A percentile compares a stretch with the other conserved stretches of the same genome.
Conservation (phyloP, 2,113 vertebrate genomes). For the Microcebus tavaratra region DNA sequence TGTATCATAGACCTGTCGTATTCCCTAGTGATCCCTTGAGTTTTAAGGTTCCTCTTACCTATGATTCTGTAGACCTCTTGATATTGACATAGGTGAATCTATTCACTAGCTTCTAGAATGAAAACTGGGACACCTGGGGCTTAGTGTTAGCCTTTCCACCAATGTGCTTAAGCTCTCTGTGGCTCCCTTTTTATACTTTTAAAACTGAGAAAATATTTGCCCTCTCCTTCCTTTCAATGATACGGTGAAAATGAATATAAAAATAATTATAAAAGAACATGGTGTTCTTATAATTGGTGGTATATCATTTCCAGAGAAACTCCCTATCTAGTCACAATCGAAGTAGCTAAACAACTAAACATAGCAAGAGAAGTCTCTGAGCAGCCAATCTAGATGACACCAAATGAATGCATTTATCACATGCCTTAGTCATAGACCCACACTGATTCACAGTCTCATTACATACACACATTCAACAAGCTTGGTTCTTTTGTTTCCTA, state of each 20-base stretch:
- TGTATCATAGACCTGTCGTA: background rate
- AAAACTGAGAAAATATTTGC: constrained; percentile 30
- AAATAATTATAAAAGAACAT: background rate
- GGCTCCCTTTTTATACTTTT: background rate
- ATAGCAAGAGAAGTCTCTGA: background rate
- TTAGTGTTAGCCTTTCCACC: background rate
- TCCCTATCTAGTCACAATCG: background rate
- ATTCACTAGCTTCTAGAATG: background rate
- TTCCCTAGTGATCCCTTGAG: background rate
- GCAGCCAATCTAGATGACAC: background rate
- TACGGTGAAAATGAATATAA: background rate
- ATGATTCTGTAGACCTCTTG: background rate
- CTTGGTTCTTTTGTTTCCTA: background rate
- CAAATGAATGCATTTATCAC: background rate
- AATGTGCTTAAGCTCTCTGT: background rate
- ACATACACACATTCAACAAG: background rate
- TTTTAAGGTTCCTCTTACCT: constrained; percentile 22
- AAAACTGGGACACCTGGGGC: background rate
- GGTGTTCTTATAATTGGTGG: background rate
- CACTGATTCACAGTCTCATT: background rate
- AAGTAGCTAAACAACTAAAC: background rate
- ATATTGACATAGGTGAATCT: constrained; percentile 24
- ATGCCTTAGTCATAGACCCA: background rate
- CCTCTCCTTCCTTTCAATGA: background rate
- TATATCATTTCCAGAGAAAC: constrained; percentile 4